Conservation (phyloP, 2,797 vertebrate species). For the Taeniopygia guttata region DNA sequence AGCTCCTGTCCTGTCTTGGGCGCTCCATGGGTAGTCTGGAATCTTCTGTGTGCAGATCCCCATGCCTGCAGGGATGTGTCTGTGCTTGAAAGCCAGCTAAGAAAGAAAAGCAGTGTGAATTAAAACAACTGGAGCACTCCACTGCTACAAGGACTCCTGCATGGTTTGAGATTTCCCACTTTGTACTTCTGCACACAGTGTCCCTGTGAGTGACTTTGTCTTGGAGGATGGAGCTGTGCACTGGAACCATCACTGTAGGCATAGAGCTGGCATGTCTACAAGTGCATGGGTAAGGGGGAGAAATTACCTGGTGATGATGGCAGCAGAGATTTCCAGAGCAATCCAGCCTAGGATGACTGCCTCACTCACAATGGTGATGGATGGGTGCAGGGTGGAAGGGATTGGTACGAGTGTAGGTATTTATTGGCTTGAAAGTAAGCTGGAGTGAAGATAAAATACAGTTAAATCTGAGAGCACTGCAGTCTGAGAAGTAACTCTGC, state of each 20-base stretch:
- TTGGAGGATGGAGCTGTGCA: background rate
- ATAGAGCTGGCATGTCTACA: background rate
- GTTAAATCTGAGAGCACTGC: background rate
- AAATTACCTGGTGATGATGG: background rate
- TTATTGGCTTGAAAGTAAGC: background rate
- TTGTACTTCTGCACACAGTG: rapidly evolving
- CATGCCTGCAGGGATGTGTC: background rate
- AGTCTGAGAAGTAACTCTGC: background rate
- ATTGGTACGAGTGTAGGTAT: background rate
- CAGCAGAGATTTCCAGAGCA: background rate
- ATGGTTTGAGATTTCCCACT: background rate
- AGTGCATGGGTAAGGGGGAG: background rate
- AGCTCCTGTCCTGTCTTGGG: background rate
- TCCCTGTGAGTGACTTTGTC: background rate
- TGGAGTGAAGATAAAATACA: background rate
- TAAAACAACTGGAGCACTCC: background rate
- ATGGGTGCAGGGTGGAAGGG: background rate
- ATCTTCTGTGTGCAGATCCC: background rate
- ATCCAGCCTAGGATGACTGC: background rate
- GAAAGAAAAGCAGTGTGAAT: background rate
- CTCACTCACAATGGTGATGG: background rate
- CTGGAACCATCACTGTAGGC: background rate
- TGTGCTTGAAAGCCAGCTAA: background rate
- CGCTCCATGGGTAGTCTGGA: rapidly evolving
- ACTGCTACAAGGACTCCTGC: background rate